Percentiles rank a stretch among this genome's conserved stretches.
These are phyloP conservation scores for Epizoanthus illoricatus DNA, from an alignment of 92 coral and sea anemone genomes.

Conservation along the genomic window DNA sequence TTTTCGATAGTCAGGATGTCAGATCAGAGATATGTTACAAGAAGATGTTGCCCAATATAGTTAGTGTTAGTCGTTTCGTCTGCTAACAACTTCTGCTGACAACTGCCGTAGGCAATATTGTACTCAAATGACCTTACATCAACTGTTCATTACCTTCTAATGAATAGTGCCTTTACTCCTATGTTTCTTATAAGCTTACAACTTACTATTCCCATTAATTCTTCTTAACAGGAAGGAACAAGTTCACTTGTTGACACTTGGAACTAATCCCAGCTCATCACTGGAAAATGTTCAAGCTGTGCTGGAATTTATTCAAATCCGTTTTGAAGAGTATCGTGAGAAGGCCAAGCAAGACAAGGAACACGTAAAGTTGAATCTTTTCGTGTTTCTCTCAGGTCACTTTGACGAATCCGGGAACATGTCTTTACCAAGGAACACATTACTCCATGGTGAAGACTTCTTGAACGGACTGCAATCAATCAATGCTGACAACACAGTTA, in stretches of 20 bases:
- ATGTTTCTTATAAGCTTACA: not conserved
- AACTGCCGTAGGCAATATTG: no score
- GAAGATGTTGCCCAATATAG: no score
- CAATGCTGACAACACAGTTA: slow-evolving; percentile 7
- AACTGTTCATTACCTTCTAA: no score
- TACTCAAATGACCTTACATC: no score
- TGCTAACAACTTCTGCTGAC: no score
- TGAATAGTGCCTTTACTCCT: no score
- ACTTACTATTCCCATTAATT: not conserved
- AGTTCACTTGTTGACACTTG: slow-evolving; percentile 22
- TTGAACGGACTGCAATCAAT: not conserved
- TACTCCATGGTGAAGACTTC: not conserved
- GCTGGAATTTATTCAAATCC: not conserved
- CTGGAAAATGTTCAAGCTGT: not conserved
- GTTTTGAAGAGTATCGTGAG: slow-evolving; percentile 11
- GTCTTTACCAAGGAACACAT: not conserved
- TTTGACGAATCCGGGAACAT: not conserved
- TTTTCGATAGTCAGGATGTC: no score
- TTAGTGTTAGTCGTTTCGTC: no score
- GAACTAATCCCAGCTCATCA: not conserved
- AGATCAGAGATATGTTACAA: no score
- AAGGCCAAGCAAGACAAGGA: not conserved
- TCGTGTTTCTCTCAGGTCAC: slow-evolving; percentile 14
- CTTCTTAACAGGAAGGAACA: not conserved
- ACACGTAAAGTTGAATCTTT: not conserved